Conservation (phyloP, 1,140 invertebrate species). For the Drosophila mauritiana region DNA sequence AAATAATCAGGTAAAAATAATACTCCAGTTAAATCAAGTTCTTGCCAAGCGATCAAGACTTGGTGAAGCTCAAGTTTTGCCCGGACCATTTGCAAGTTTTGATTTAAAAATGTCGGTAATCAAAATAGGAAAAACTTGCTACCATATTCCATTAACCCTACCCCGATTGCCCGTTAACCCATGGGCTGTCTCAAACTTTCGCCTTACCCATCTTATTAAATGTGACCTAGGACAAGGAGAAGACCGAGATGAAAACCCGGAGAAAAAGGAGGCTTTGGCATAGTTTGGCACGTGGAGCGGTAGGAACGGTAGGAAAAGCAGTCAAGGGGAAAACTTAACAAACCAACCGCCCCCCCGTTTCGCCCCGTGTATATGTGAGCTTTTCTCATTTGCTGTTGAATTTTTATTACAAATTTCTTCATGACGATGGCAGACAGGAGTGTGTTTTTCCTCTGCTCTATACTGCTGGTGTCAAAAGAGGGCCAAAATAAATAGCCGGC, state of each 20-base stretch:
- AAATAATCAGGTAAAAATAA: too few species aligned
- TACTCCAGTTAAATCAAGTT: not conserved
- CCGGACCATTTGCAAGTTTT: slow-evolving; percentile 6
- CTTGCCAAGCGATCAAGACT: not conserved
- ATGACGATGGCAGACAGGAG: slow-evolving; percentile 64
- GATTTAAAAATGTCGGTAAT: slow-evolving; percentile 9
- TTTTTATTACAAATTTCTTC: slow-evolving; percentile 83
- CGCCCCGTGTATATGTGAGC: slow-evolving; percentile 17
- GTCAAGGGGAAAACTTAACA: not conserved
- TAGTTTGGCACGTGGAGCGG: slow-evolving; percentile 75
- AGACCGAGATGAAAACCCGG: not conserved
- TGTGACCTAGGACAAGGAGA: slow-evolving; percentile 31
- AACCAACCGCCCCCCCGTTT: not conserved
- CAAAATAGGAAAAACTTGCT: slow-evolving; percentile 9
- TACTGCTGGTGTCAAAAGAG: slow-evolving; percentile 29
- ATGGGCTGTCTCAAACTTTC: slow-evolving; percentile 25
- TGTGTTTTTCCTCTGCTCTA: slow-evolving; percentile 31
- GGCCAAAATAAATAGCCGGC: slow-evolving; percentile 74
- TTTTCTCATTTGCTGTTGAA: slow-evolving; percentile 82
- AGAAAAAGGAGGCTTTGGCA: slow-evolving; percentile 51
- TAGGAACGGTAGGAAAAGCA: slow-evolving; percentile 26
- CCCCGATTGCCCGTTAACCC: slow-evolving; percentile 1
- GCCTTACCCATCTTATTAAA: slow-evolving; percentile 43
- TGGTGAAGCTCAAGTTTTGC: not conserved
- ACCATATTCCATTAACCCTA: slow-evolving; percentile 17